Conservation (phyloP, 2,797 vertebrate genomes). For the Lepilemur septentrionalis region DNA sequence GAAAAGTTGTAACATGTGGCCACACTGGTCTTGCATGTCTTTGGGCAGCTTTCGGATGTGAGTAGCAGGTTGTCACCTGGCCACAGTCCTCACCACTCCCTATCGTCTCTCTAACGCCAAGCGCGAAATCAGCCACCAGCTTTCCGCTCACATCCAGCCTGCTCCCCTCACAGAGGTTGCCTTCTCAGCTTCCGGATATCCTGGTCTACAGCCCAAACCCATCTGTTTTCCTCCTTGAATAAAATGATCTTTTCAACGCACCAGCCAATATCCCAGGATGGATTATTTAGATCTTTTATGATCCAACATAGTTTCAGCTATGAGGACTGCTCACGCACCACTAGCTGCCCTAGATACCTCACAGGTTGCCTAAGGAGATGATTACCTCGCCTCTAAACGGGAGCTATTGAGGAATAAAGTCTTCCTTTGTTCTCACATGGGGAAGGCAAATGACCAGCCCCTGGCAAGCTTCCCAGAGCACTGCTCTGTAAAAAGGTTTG, state of each 20-base stretch:
- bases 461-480: not conserved
- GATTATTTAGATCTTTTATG: too few species aligned
- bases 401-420: too few species aligned
- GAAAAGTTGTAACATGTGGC: not conserved
- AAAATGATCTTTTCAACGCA: not conserved
- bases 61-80: not conserved
- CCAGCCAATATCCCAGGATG: not conserved
- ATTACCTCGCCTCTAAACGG: rapidly evolving
- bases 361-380: rapidly evolving
- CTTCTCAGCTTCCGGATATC: not conserved
- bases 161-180: too few species aligned
- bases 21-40: too few species aligned
- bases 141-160: not conserved
- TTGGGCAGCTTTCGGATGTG: not conserved
- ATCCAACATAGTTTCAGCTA: not conserved
- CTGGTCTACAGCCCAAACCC: not conserved
- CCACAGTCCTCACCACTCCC: not conserved
- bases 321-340: rapidly evolving
- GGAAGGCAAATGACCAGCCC: not conserved
- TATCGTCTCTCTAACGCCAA: rapidly evolving
- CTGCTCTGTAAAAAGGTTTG: not conserved
- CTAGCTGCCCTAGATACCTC: not conserved
- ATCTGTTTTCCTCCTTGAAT: not conserved
- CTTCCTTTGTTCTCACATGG: not conserved
- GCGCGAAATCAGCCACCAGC: too few species aligned